Base-by-base conservation (phyloP, 1,140 invertebrate species). In the Saccostrea glomerata region DNA sequence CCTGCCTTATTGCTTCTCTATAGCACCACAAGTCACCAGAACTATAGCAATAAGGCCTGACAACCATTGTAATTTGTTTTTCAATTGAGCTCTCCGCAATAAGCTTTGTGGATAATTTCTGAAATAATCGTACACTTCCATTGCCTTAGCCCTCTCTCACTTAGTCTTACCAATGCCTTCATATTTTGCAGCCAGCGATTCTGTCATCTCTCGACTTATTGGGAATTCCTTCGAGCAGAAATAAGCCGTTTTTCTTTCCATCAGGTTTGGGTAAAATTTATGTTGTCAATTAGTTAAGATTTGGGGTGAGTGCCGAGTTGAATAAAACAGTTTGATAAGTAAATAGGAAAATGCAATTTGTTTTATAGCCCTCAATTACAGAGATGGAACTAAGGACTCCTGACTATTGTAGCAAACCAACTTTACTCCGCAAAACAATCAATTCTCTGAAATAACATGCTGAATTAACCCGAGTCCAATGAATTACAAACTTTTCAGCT, bases 271-370 rank as follows among this genome's bases (percentile, higher is more conserved):
- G 70, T 77, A 77, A 77, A 77, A 77, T 77, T 77, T 77, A 77
- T 36, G 70, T 30, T 77, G 70, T 77, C 70, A 77, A 77, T 77
- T 77, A 77, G 70, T 36, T 77, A 36, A 77, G 70, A 77, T 77
- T 77, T 77, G 70, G 30, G 30, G 25, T 77, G 9, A 30, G 70
- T 77, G 70, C 70, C 15, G 70, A 77, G 70, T 36, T 77, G 70
- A 25, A 77, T 30, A 11, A 36, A 12, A 12, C 25, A 77, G 25
- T 15, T n/a, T 63, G 15, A 77, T 77, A 77, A 77, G 70, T 77
- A 77, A 77, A 77, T 25, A 36, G 70, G 23, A 25, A 63, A 77
- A 77, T 77, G 70, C 25, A 25, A 36, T 77, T 77, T 77, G 70
- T 77, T 77, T 77, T 77, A 77, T 77, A 30, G 23, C 25, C 25